phyloP scores from a whole-genome alignment of 2,888 invertebrate species.

The Acanthosepion lycidas region DNA sequence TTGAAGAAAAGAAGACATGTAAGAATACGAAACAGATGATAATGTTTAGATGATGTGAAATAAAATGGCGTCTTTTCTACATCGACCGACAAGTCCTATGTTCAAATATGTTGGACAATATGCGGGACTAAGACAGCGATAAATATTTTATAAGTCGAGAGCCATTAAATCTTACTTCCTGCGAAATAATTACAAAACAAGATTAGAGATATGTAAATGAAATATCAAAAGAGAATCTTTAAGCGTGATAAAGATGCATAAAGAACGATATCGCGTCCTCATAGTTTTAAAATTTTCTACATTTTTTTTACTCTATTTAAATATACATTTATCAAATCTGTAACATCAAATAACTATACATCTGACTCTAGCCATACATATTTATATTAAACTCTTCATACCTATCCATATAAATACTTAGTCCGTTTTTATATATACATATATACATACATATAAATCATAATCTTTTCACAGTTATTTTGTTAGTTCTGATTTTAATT shows the following conservation, averaged over 20 bases:
- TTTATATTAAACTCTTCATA: neutral
- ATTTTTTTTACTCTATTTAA: neutral
- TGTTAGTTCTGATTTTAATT: no score
- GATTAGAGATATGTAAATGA: neutral
- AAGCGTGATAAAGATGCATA: no score
- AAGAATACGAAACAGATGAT: neutral
- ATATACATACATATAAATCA: no score
- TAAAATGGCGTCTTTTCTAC: neutral
- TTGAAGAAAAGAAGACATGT: neutral
- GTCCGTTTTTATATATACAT: no score
- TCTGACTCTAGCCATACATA: neutral
- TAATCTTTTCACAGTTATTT: no score
- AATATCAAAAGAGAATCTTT: no score
- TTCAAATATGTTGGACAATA: neutral
- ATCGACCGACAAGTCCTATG: no score
- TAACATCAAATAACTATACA: no score
- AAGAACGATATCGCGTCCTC: no score
- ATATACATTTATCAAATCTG: no score
- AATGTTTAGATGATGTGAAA: neutral
- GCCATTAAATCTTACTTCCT: neutral
- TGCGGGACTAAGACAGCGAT: neutral
- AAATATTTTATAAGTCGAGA: neutral
- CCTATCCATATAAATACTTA: neutral
- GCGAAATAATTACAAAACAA: neutral
- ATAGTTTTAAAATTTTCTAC: no score